Conservation (phyloP, 92 coral and sea anemone species). For the Phenganax stokvisi region DNA sequence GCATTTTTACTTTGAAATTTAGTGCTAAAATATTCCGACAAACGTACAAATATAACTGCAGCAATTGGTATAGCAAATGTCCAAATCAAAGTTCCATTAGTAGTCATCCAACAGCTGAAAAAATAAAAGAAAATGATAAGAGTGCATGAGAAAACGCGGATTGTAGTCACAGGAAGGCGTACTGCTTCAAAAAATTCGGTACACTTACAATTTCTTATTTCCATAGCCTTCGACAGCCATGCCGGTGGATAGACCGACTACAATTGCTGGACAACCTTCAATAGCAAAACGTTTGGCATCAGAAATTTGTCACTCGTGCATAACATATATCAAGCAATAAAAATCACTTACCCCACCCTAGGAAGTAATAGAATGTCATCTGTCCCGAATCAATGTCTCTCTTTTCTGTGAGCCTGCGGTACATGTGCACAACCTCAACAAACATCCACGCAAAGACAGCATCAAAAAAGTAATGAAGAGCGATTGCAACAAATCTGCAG, state of each 20-base stretch:
- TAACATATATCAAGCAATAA: too few species aligned
- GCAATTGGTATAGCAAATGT: constrained; percentile 76
- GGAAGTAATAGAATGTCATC: constrained; percentile 93
- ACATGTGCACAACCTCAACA: constrained; percentile 96
- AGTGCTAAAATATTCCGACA: not conserved
- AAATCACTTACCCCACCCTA: constrained; percentile 89
- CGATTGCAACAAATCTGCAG: constrained; percentile 79
- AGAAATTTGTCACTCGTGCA: not conserved
- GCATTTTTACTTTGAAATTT: not conserved
- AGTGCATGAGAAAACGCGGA: too few species aligned
- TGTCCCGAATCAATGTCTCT: constrained; percentile 88
- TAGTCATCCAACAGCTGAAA: constrained; percentile 93
- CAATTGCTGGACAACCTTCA: constrained; percentile 85
- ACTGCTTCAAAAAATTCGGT: too few species aligned
- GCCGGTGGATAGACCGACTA: constrained; percentile 90
- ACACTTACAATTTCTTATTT: constrained; percentile 78
- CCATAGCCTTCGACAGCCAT: constrained; percentile 90
- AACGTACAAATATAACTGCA: constrained; percentile 71
- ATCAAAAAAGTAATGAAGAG: constrained; percentile 89
- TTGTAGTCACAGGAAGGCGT: too few species aligned
- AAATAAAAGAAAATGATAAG: not conserved
- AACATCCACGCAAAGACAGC: constrained; percentile 99
- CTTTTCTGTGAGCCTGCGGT: constrained; percentile 86
- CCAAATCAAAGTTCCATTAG: constrained; percentile 87
- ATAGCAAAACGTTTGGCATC: not conserved